Conservation (phyloP, 2,113 vertebrate genomes). For the Aegithalos caudatus region DNA sequence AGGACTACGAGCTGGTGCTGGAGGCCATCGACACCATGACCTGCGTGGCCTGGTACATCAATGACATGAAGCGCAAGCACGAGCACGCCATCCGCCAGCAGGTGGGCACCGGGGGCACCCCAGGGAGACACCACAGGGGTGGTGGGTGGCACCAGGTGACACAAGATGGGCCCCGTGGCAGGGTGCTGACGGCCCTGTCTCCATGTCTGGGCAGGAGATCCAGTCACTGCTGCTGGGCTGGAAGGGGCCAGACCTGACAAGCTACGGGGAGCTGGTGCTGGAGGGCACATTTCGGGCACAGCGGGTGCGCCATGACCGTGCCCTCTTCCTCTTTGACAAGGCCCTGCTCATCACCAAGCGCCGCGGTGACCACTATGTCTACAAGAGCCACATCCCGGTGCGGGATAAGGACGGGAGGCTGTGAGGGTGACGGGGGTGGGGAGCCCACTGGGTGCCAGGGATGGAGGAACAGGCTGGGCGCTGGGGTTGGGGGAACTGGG, state of each 20-base stretch:
- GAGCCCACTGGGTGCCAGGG: not conserved
- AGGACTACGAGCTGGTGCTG: constrained; percentile 83
- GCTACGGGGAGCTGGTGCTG: constrained; percentile 90
- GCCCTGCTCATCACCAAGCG: constrained; percentile 92
- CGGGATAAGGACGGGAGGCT: not conserved
- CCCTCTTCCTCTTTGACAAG: constrained; percentile 93
- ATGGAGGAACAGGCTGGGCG: not conserved
- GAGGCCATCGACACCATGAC: constrained; percentile 98
- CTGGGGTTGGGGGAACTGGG: not conserved
- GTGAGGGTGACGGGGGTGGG: not conserved
- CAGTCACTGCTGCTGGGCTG: constrained; percentile 94
- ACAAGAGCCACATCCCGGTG: constrained; percentile 92
- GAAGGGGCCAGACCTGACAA: constrained; percentile 93
- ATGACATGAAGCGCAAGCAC: constrained; percentile 97
- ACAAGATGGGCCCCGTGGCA: accelerated
- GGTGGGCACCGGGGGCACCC: constrained; percentile 41
- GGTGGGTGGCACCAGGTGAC: not conserved
- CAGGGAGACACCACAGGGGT: not conserved
- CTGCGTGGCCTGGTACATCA: constrained; percentile 97
- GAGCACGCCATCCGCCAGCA: constrained; percentile 94
- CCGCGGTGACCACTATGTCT: constrained; percentile 90
- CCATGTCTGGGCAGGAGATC: constrained; percentile 78
- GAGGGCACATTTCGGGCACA: constrained; percentile 93
- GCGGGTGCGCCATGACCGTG: constrained; percentile 87
- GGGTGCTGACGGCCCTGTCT: accelerated